Conservation (phyloP, 2,888 invertebrate genomes). For the Lepidochitona cinerea region DNA sequence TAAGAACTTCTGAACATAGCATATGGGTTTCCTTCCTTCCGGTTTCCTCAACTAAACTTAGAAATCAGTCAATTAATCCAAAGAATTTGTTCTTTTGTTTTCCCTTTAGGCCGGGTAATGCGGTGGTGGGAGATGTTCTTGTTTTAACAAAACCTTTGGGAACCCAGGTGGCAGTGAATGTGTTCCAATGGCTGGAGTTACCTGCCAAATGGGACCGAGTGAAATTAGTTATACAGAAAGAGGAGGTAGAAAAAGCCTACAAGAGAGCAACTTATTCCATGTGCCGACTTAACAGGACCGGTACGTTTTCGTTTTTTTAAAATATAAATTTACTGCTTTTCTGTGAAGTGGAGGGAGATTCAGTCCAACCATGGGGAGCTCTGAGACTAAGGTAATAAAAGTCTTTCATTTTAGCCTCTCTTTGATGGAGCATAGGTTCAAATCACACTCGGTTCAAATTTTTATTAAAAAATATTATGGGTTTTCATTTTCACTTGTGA, state of each 20-base stretch:
- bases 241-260: conserved; percentile 81
- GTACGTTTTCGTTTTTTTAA: conserved; percentile 71
- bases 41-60: conserved; percentile 4
- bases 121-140: conserved; percentile 83
- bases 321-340: no score
- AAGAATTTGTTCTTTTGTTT: no score
- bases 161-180: conserved; percentile 86
- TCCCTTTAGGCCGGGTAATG: conserved; percentile 82
- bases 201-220: conserved; percentile 83
- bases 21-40: background rate
- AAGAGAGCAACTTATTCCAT: conserved; percentile 83
- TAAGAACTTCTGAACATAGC: no score
- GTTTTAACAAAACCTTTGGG: conserved; percentile 89
- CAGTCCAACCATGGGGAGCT: no score
- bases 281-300: conserved; percentile 83
- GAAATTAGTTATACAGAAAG: conserved; percentile 79
- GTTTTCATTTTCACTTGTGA: no score
- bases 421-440: no score
- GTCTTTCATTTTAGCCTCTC: no score
- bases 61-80: no score
- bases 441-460: no score
- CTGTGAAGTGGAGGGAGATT: no score
- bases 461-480: no score
- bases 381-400: no score
- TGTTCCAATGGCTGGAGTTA: conserved; percentile 84